Conservation (phyloP, 2,797 vertebrate genomes). For the Schizopygopsis malacanthus region DNA sequence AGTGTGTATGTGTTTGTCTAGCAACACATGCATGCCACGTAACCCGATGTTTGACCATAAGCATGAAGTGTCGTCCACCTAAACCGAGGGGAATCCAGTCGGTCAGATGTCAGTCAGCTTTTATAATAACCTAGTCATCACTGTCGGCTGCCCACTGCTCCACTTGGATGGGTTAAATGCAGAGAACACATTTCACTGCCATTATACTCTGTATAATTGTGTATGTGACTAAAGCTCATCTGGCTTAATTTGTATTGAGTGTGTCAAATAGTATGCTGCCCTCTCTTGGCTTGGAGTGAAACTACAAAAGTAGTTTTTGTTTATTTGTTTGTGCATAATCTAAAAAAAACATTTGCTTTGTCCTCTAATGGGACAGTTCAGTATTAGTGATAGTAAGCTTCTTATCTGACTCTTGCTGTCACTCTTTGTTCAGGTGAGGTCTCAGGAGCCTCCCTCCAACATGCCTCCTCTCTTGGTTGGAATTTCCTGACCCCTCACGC, state of each 20-base stretch:
- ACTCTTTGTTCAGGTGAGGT: slow-evolving; percentile 75
- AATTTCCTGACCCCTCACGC: slow-evolving; percentile 70
- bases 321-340: not conserved
- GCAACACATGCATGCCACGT: not conserved
- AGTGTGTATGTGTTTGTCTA: not conserved
- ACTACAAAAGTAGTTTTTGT: not conserved
- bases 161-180: no score
- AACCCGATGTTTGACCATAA: not conserved
- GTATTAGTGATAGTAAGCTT: not conserved
- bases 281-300: slow-evolving; percentile 2
- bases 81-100: not conserved
- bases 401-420: slow-evolving; percentile 11
- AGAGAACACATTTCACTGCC: no score
- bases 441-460: slow-evolving; percentile 68
- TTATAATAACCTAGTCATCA: not conserved
- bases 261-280: no score
- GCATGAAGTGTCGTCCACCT: not conserved
- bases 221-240: no score
- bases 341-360: not conserved
- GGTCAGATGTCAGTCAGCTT: not conserved
- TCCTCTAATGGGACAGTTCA: not conserved
- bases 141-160: no score
- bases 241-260: no score
- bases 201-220: no score
- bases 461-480: slow-evolving; percentile 67